These are phyloP conservation scores for Talpa occidentalis DNA, from an alignment of 2,113 vertebrate genomes.

Conservation along the genomic window DNA sequence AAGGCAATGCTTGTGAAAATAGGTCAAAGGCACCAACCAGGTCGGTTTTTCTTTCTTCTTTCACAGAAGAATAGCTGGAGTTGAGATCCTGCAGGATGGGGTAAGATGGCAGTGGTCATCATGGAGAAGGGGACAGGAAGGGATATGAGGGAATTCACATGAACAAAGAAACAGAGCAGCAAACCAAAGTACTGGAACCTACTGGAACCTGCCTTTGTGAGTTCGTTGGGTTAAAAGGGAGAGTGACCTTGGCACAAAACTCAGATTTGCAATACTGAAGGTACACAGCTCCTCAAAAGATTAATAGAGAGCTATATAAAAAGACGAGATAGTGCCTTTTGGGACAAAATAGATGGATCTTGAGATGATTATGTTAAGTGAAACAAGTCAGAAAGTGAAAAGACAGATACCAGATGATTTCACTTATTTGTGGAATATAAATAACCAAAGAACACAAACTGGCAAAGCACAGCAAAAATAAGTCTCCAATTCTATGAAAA, in stretches of 20 bases:
- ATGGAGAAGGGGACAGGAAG: not conserved
- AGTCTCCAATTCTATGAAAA: no score
- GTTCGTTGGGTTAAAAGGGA: no score
- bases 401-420: no score
- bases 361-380: no score
- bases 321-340: no score
- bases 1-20: not conserved
- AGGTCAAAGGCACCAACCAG: not conserved
- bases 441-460: no score
- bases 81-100: not conserved
- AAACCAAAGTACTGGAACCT: not conserved
- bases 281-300: not conserved
- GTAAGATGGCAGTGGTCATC: not conserved
- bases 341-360: no score
- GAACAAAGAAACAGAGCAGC: not conserved
- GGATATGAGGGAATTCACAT: not conserved
- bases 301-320: no score
- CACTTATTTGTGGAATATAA: no score
- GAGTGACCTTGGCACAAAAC: not conserved
- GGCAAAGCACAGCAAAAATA: no score
- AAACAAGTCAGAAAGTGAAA: no score
- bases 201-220: not conserved
- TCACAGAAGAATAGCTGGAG: not conserved
- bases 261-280: not conserved
- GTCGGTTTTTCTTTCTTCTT: no score